Evolutionary conservation across 2,797 vertebrate genomes (phyloP), one percentile per base, ranked within the genome.

Genomic region (Mareca penelope): DNA sequence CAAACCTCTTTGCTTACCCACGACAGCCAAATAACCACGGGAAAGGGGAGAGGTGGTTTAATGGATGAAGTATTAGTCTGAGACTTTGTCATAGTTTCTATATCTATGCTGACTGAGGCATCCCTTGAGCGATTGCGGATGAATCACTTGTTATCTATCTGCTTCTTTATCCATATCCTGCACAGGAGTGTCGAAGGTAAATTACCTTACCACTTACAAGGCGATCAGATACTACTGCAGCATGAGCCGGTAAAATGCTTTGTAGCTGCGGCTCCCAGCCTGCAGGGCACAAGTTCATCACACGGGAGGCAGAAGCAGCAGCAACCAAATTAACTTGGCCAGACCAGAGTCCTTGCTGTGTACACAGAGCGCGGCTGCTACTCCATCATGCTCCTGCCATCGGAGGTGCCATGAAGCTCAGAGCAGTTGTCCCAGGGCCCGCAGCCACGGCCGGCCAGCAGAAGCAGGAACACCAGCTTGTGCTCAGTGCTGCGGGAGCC

Each of bases 301-400:
- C 39, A 1, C 0, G 4, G 42, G 39, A 85, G 46, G 80, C 37
- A 42, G 76, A 50, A 52, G 57, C n/a, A 40, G 61, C 61, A 31
- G 70, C 35, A 8, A 23, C 40, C 67, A 17, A n/a, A 52, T 12
- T 12, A 65, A 39, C 75, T 73, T 77, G 11, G 61, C 84, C 88
- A n/a, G 71, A 35, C 8, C 18, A 0, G n/a, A 46, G 24, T 0
- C 16, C 56, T 1, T 29, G 61, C 35, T 28, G 61, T 0, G 9
- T 18, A 33, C 5, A 2, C 22, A 12, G 18, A n/a, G 21, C 2
- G 1, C 0, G 1, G n/a, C 3, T 3, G 40, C 37, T 17, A 3
- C 63, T 70, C 56, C 18, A 7, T 10, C 61, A 7, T 1, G 0
- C 22, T 39, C 15, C 64, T 3, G 2, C 40, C 50, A 22, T 29